Evolutionary conservation across 2,113 vertebrate species (phyloP).

Genomic region (Podarcis muralis): DNA sequence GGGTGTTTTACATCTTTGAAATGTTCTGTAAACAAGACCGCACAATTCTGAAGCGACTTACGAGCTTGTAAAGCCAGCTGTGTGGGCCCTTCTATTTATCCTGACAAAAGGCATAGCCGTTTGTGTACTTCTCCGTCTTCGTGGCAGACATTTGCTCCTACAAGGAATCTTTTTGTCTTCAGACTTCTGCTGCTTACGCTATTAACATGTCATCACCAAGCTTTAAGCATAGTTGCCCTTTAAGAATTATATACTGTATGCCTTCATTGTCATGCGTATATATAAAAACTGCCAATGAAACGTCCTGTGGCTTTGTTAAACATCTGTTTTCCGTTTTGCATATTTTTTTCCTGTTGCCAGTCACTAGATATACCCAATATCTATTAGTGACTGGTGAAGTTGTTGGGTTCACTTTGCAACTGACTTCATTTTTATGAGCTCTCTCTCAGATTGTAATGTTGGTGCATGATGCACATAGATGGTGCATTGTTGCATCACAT

Average conservation of each 20-base stretch:
- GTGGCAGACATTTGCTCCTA: background rate
- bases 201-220: background rate
- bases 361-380: background rate
- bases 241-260: background rate
- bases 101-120: background rate
- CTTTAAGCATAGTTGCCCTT: background rate
- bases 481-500: too few relatives aligned
- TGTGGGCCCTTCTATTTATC: constrained; percentile 22
- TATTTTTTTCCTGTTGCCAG: background rate
- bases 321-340: background rate
- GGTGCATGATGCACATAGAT: too few relatives aligned
- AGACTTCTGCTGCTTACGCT: background rate
- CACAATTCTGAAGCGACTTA: constrained; percentile 1
- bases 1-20: background rate
- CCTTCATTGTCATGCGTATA: background rate
- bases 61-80: constrained; percentile 6
- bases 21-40: constrained; percentile 20
- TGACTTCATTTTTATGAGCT: background rate
- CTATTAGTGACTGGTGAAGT: background rate
- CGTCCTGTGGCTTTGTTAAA: background rate
- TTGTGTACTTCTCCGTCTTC: background rate
- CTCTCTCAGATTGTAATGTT: background rate
- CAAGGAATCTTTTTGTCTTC: background rate
- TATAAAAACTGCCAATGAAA: background rate
- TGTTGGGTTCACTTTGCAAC: background rate